phyloP scores from a whole-genome alignment of 2,888 invertebrate genomes.

The Temnothorax ravouxi region DNA sequence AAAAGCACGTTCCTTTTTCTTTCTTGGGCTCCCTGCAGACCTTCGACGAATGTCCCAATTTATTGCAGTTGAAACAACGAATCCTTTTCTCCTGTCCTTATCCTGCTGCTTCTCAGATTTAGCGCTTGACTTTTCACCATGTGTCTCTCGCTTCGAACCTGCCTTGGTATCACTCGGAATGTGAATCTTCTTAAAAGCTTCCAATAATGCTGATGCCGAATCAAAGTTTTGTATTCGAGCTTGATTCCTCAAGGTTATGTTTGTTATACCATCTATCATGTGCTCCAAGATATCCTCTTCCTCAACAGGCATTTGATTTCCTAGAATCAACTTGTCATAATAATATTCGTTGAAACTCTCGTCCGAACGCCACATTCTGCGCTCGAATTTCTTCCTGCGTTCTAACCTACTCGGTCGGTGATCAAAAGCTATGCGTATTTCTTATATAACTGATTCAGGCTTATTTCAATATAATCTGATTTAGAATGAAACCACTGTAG shows the following conservation, averaged over 20 bases:
- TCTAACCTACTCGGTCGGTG: not conserved
- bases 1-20: not conserved
- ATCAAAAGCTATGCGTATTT: not conserved
- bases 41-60: not conserved
- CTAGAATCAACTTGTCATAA: not conserved
- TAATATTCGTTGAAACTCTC: not conserved
- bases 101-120: not conserved
- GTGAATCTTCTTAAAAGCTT: not conserved
- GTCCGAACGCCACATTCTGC: not conserved
- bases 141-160: not conserved
- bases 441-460: not conserved
- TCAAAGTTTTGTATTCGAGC: not conserved
- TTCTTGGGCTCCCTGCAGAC: not conserved
- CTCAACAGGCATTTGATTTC: not conserved
- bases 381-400: not conserved
- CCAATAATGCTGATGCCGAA: not conserved
- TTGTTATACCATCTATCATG: not conserved
- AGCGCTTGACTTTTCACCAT: not conserved
- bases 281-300: not conserved
- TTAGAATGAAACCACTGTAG: not conserved
- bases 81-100: not conserved
- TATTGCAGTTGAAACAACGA: slow-evolving; percentile 1
- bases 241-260: not conserved
- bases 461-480: not conserved
- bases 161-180: not conserved